Evolutionary conservation across 2,113 vertebrate species (phyloP).

Genomic region (Protobothrops flavoviridis): DNA sequence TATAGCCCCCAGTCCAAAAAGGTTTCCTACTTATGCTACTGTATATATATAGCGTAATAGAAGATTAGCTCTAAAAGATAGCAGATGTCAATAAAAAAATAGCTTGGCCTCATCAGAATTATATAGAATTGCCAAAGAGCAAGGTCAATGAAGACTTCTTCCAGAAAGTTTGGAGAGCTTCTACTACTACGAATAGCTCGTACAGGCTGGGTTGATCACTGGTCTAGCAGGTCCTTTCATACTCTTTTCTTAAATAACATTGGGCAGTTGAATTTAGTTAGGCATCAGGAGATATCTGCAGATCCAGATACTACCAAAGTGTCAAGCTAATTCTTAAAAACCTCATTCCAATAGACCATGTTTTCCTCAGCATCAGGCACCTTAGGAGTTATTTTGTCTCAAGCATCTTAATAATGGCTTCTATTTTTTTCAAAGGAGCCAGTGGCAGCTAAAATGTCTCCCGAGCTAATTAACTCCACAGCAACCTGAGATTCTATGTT

Average conservation of each 20-base stretch:
- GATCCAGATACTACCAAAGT: not conserved
- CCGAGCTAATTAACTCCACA: not conserved
- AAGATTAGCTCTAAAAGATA: not conserved
- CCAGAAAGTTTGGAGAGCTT: not conserved
- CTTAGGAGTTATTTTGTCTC: not conserved
- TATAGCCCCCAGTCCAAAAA: not conserved
- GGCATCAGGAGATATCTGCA: not conserved
- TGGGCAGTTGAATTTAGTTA: not conserved
- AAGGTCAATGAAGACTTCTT: not conserved
- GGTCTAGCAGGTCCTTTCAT: not conserved
- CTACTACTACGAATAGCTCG: not conserved
- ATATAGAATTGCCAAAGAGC: not conserved
- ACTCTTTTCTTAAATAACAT: not conserved
- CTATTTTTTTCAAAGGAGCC: not conserved
- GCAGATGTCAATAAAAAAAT: too few species aligned
- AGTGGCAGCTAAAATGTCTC: conserved; percentile 15
- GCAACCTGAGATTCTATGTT: not conserved
- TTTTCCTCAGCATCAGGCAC: not conserved
- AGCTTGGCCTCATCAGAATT: not conserved
- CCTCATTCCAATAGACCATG: not conserved
- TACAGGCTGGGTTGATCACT: not conserved
- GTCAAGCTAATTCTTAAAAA: not conserved
- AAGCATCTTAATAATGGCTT: not conserved
- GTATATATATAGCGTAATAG: not conserved
- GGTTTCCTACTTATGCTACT: not conserved